Evolutionary conservation across 2,888 invertebrate species (phyloP), one percentile per base, ranked within the genome.

Genomic region (Diarsia brunnea): DNA sequence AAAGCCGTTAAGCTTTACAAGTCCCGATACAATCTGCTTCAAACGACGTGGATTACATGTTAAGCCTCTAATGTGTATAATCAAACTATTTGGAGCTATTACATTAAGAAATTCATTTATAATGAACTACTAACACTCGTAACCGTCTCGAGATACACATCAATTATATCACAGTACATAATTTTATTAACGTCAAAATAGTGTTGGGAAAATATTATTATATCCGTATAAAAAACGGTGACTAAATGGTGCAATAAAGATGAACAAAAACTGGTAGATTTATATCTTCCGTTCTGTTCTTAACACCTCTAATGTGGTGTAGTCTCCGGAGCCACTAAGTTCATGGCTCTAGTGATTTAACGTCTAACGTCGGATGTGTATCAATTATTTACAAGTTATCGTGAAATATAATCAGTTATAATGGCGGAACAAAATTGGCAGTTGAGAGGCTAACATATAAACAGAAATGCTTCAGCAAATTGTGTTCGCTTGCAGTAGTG

Each of bases 81-180:
- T 83, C 84, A 83, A 83, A 83, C 73, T 78, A 83, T 83, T 86
- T 83, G 61, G 45, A 78, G 84, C 84, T 65, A 78, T 83, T 83
- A 83, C 61, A 83, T 73, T 83, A 71, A 78, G 68, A 78, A 82
- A 86, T 69, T 86, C 79, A 83, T 83, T 71, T 83, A 85, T 83
- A 85, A 83, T 86, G 73, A 86, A 73, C 84, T 86, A 71, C 83
- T 82, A 85, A 83, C 84, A 82, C 63, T 73, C 82, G 73, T 86
- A 73, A 83, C 70, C 70, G 49, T 71, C 83, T 82, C 68, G 73
- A 83, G 84, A 83, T 82, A 82, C 68, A 21, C 86, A 78, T 83
- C 84, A 86, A 86, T 86, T 83, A 83, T 82, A 83, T 78, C 86
- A 83, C 68, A 73, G 68, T 61, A 84, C 69, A 81, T 81, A 68